These are phyloP conservation scores for Cecropterus lyciades DNA, from an alignment of 1,140 invertebrate genomes.

Conservation along the genomic window DNA sequence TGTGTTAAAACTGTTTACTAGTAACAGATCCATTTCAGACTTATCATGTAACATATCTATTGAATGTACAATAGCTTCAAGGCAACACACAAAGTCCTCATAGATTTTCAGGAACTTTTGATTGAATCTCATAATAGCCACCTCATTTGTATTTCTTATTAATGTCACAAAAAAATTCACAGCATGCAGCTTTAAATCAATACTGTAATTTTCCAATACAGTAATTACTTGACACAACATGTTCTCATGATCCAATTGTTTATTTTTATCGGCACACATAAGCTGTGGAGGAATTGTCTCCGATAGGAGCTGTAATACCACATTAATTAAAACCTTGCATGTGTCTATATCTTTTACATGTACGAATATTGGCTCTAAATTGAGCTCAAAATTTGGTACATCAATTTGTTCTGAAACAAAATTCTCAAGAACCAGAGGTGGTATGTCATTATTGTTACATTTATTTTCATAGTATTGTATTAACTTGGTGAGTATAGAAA, in stretches of 20 bases:
- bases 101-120: slow-evolving; percentile 49
- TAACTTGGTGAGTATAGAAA: slow-evolving; percentile 67
- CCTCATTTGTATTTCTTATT: slow-evolving; percentile 56
- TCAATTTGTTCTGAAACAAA: slow-evolving; percentile 74
- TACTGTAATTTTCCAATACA: slow-evolving; percentile 67
- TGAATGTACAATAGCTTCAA: slow-evolving; percentile 56
- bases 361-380: slow-evolving; percentile 78
- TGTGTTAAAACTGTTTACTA: slow-evolving; percentile 55
- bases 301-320: slow-evolving; percentile 61
- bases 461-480: slow-evolving; percentile 73
- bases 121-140: slow-evolving; percentile 50
- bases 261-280: slow-evolving; percentile 46
- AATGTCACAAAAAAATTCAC: slow-evolving; percentile 74
- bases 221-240: slow-evolving; percentile 55
- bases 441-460: slow-evolving; percentile 34
- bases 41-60: slow-evolving; percentile 60
- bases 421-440: slow-evolving; percentile 59
- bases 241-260: slow-evolving; percentile 40
- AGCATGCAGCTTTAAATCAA: slow-evolving; percentile 65
- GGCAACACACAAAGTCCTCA: slow-evolving; percentile 49
- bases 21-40: slow-evolving; percentile 50
- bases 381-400: slow-evolving; percentile 74
- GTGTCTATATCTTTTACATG: slow-evolving; percentile 59
- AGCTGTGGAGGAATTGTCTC: slow-evolving; percentile 61
- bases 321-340: slow-evolving; percentile 67